Evolutionary conservation across 1,140 invertebrate species (phyloP).

Genomic region (Trissolcus basalis): DNA sequence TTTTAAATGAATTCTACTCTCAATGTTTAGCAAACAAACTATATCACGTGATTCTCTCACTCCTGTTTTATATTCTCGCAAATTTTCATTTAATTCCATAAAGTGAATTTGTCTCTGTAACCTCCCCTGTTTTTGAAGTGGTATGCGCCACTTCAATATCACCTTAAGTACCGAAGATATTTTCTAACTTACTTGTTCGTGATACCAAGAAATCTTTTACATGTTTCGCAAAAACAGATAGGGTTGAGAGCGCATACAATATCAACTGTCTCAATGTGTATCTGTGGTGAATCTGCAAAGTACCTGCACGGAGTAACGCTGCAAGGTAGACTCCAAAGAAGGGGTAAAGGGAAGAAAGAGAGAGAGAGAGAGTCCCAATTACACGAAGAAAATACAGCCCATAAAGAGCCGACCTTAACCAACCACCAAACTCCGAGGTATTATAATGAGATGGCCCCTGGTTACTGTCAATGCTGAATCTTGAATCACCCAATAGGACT

Average conservation of each 20-base stretch:
- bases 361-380: conserved; percentile 54
- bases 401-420: conserved; percentile 60
- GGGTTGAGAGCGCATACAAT: conserved; percentile 25
- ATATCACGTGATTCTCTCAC: no score
- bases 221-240: background rate
- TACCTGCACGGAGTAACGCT: conserved; percentile 8
- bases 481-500: conserved; percentile 16
- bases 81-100: no score
- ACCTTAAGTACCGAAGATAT: no score
- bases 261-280: conserved; percentile 43
- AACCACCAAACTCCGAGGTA: conserved; percentile 59
- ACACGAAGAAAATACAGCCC: conserved; percentile 64
- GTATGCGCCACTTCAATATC: no score
- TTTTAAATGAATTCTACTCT: no score
- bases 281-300: conserved; percentile 4
- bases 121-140: no score
- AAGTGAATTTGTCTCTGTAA: no score
- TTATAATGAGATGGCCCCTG: conserved; percentile 60
- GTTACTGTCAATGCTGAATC: conserved; percentile 30
- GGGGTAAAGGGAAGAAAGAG: conserved; percentile 12
- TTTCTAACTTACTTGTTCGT: no score
- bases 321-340: conserved; percentile 16
- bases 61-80: no score
- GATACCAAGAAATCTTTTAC: background rate
- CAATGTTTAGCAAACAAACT: no score